Conservation (phyloP, 2,797 vertebrate species). For the Glossophaga mutica region DNA sequence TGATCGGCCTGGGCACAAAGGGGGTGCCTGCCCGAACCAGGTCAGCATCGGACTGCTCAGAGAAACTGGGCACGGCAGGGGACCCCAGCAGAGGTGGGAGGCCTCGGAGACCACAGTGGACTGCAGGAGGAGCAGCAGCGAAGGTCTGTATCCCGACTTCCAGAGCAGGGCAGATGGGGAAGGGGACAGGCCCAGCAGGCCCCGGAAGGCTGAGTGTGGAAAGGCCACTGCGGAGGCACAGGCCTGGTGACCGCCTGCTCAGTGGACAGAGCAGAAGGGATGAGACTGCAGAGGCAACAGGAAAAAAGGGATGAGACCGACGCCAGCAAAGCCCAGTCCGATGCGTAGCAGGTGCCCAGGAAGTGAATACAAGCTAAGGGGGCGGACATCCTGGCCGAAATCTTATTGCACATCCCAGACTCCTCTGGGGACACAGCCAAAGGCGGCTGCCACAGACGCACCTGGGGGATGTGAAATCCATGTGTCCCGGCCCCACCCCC, state of each 20-base stretch:
- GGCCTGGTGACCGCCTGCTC: not conserved
- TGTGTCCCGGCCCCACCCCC: not conserved
- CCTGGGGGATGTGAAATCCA: too few relatives aligned
- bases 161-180: rapidly evolving
- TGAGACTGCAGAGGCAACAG: not conserved
- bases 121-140: not conserved
- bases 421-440: rapidly evolving
- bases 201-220: not conserved
- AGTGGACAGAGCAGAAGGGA: not conserved
- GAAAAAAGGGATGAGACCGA: too few relatives aligned
- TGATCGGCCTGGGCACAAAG: rapidly evolving
- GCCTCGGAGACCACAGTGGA: not conserved
- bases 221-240: not conserved
- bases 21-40: rapidly evolving
- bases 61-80: not conserved
- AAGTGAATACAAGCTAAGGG: not conserved
- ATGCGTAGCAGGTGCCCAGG: rapidly evolving
- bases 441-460: too few relatives aligned
- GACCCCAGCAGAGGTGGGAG: rapidly evolving
- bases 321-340: not conserved
- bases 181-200: not conserved
- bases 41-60: not conserved
- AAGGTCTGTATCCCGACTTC: not conserved
- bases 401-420: rapidly evolving
- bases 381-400: not conserved